phyloP scores from a whole-genome alignment of 2,113 vertebrate genomes.

The Ailurus styani region DNA sequence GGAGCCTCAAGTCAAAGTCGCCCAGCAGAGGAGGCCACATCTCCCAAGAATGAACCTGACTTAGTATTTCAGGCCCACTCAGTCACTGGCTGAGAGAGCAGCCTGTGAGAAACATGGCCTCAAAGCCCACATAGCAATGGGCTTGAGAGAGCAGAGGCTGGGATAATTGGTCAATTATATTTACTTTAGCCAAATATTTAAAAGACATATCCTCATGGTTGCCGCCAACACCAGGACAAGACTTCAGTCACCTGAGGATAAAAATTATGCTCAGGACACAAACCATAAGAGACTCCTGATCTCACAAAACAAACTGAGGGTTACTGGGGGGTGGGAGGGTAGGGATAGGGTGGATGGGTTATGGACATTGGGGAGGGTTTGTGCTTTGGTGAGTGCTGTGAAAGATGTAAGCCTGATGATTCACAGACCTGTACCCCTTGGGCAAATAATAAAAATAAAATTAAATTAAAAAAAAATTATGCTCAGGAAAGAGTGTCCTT shows the following conservation, averaged over 20 bases:
- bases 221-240: no score
- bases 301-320: no score
- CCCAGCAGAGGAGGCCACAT: neutral
- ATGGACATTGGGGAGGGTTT: no score
- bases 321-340: no score
- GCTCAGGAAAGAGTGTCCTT: neutral
- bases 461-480: no score
- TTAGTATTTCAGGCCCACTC: accelerated
- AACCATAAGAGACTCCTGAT: no score
- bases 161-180: neutral
- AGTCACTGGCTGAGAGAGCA: neutral
- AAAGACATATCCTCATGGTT: neutral
- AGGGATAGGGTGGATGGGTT: no score
- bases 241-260: neutral
- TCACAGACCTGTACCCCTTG: no score
- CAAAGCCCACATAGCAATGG: neutral
- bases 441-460: no score
- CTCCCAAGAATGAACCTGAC: neutral
- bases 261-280: neutral
- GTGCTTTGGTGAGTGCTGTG: no score
- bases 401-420: no score
- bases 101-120: neutral
- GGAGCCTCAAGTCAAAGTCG: neutral
- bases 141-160: neutral
- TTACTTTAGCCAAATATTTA: neutral